Evolutionary conservation across 2,797 vertebrate species (phyloP).

Genomic region (Myotis daubentonii): DNA sequence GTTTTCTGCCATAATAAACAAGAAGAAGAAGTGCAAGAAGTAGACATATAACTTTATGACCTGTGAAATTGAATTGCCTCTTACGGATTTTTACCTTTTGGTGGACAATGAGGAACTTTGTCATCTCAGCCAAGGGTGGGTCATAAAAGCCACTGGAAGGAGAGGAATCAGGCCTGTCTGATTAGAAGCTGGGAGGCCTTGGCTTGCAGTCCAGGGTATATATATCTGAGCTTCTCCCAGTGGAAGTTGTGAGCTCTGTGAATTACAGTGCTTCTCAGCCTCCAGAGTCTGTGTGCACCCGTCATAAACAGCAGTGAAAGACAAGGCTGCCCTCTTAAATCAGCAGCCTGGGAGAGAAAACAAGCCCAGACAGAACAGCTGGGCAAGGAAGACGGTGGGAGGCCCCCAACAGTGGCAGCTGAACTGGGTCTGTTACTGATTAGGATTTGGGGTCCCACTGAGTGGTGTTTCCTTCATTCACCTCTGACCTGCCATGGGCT

Average conservation of each 20-base stretch:
- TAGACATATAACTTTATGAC: constrained; percentile 80
- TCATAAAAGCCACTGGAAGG: constrained; percentile 67
- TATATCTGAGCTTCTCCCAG: constrained; percentile 17
- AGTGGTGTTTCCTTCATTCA: background rate
- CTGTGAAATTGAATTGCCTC: constrained; percentile 85
- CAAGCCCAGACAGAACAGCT: background rate
- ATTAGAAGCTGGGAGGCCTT: constrained; percentile 67
- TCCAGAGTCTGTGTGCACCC: background rate
- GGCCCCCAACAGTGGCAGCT: background rate
- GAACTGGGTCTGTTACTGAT: background rate
- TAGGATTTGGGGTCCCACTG: background rate
- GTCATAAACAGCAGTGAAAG: constrained; percentile 56
- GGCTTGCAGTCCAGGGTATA: constrained; percentile 17
- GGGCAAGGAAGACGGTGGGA: background rate
- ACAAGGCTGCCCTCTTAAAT: constrained; percentile 68
- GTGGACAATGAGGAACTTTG: constrained; percentile 76
- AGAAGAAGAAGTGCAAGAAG: constrained; percentile 74
- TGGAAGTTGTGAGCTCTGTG: constrained; percentile 15
- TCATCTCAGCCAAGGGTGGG: constrained; percentile 65
- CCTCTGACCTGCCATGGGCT: background rate
- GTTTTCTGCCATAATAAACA: constrained; percentile 79
- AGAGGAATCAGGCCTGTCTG: constrained; percentile 47
- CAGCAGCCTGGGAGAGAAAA: constrained; percentile 43
- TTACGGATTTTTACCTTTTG: constrained; percentile 75
- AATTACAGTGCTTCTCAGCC: background rate